A percentile compares a stretch with the other conserved stretches of the same genome.
These are phyloP conservation scores for Alosa sapidissima DNA, from an alignment of 2,797 vertebrate species.

Conservation along the genomic window DNA sequence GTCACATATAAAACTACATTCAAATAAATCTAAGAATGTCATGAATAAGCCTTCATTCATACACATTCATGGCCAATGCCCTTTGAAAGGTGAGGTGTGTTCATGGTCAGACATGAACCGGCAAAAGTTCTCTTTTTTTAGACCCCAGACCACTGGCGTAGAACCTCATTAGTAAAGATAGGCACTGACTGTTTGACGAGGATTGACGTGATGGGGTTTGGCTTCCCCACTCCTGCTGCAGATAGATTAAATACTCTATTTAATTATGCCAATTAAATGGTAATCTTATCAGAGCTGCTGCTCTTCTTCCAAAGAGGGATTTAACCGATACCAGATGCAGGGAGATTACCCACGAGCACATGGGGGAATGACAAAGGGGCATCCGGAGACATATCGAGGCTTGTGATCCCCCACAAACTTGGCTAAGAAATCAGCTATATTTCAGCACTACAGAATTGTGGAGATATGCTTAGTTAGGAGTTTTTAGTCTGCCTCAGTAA, in stretches of 20 bases:
- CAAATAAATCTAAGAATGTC: not conserved
- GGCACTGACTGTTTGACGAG: not conserved
- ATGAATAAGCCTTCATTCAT: not conserved
- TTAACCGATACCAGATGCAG: conserved; percentile 11
- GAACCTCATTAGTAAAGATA: not conserved
- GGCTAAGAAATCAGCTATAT: not conserved
- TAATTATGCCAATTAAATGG: conserved; percentile 36
- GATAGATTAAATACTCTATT: conserved; percentile 41
- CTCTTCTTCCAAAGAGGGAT: conserved; percentile 19
- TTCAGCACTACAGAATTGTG: not conserved
- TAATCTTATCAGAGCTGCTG: conserved; percentile 36
- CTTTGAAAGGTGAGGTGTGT: not conserved
- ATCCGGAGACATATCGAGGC: not conserved
- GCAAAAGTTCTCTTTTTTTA: not conserved
- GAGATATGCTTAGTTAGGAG: not conserved
- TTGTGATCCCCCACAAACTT: not conserved
- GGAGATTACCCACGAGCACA: not conserved
- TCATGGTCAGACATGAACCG: not conserved
- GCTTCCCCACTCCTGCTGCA: not conserved
- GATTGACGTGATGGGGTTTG: conserved; percentile 27
- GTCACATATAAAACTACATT: not conserved
- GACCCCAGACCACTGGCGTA: not conserved
- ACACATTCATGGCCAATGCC: not conserved
- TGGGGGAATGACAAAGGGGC: not conserved
- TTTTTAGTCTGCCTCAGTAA: no score